Evolutionary conservation across 2,888 invertebrate species (phyloP), one percentile per base, ranked within the genome.

Genomic region (Chesias legatella): DNA sequence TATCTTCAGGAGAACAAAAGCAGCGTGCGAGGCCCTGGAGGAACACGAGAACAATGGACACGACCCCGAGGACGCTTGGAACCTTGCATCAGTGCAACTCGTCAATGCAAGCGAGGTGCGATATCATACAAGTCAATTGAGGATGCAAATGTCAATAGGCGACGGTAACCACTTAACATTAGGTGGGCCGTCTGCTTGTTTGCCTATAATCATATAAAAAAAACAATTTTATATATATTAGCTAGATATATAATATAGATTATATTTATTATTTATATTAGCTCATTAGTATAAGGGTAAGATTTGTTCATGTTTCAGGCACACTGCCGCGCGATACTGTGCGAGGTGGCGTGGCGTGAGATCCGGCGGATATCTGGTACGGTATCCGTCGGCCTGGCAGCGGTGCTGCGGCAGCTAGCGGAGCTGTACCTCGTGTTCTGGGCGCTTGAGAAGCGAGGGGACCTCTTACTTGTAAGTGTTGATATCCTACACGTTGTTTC

Each of bases 321-420:
- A 4, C 97, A 98, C 67, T 94, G 94, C 56, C 91, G 96, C 28
- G 91, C 92, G n/a, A 94, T 96, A 58, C 73, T 97, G n/a, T 92
- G 95, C 4, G 90, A 92, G 44, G 92, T 91, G 1, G 95, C 93
- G 48, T 89, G 90, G 60, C 89, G 88, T 9, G 89, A 90, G 48
- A 84, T 92, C n/a, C 65, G 74, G 45, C 74, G 75, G 0, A 52
- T 89, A 1, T 70, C 86, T 0, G 63, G 67, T 0, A 63, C 78
- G 0, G 74, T 92, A 1, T 94, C 95, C 0, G 78, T 86, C 0
- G 82, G 88, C 8, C 69, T 96, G 20, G 89, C 82, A 6, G 68
- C 73, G 29, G 94, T 95, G 8, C 66, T 97, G 35, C 74, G 84
- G 11, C 91, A 94, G 37, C 74, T 98, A n/a, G 90, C 93, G 33